Evolutionary conservation across 2,113 vertebrate species (phyloP).

Genomic region (Triplophysa rosa): DNA sequence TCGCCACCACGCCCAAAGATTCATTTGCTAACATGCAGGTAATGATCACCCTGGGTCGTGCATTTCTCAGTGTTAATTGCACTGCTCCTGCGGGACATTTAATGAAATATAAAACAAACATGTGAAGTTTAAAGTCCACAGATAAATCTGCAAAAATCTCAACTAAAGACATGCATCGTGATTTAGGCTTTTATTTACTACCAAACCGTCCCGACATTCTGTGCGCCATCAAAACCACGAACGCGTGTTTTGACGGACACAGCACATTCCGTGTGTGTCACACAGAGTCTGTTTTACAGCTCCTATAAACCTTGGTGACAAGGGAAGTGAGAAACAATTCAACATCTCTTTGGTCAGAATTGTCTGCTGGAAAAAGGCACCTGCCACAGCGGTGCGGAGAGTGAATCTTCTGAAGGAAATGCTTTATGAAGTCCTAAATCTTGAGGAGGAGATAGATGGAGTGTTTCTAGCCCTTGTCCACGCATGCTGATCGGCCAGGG

Average conservation of each 20-base stretch:
- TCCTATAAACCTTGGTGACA: slow-evolving; percentile 55
- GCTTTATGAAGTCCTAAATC: slow-evolving; percentile 62
- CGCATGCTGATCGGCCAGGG: slow-evolving; percentile 42
- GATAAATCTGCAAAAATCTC: background rate
- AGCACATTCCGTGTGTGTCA: slow-evolving; percentile 56
- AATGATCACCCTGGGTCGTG: too few relatives aligned
- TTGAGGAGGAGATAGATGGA: slow-evolving; percentile 33
- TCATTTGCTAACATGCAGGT: too few relatives aligned
- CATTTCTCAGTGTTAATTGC: too few relatives aligned
- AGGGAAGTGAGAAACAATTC: slow-evolving; percentile 42
- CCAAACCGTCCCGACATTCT: slow-evolving; percentile 1
- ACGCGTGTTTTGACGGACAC: slow-evolving; percentile 49
- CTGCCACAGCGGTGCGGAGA: slow-evolving; percentile 43
- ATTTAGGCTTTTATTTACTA: background rate
- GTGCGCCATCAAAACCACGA: slow-evolving; percentile 43
- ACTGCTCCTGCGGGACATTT: too few relatives aligned
- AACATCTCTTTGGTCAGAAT: slow-evolving; percentile 44
- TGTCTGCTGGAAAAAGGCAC: slow-evolving; percentile 41
- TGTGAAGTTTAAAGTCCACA: too few relatives aligned
- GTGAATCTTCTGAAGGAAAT: slow-evolving; percentile 60
- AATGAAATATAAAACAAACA: too few relatives aligned
- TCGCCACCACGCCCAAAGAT: too few relatives aligned
- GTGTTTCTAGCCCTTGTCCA: slow-evolving; percentile 31
- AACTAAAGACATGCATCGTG: background rate
- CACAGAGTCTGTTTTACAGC: slow-evolving; percentile 54